Conservation (phyloP, 2,113 vertebrate species). For the Hoplias malabaricus region DNA sequence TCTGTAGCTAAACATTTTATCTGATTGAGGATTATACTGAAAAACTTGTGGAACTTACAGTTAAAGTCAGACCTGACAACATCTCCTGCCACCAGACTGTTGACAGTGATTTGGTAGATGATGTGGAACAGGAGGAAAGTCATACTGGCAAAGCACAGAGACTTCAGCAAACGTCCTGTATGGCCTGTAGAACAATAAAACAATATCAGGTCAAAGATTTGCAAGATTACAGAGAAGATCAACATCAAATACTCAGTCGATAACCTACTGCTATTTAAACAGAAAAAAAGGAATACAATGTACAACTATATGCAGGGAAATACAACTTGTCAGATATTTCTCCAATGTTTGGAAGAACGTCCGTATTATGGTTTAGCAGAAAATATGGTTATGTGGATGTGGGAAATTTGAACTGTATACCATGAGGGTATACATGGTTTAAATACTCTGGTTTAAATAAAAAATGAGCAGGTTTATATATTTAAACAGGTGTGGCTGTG, state of each 20-base stretch:
- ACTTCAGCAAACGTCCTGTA: slow-evolving; percentile 92
- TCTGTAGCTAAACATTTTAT: background rate
- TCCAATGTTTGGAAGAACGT: background rate
- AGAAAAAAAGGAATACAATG: too few relatives aligned
- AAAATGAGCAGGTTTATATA: background rate
- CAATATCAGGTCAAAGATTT: background rate
- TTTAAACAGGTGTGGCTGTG: slow-evolving; percentile 56
- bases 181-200: slow-evolving; percentile 80
- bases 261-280: background rate
- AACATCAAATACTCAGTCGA: background rate
- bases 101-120: slow-evolving; percentile 95
- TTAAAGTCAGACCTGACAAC: slow-evolving; percentile 81
- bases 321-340: background rate
- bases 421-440: background rate
- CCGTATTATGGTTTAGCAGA: background rate
- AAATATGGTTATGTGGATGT: background rate
- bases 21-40: background rate
- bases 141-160: slow-evolving; percentile 91
- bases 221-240: background rate
- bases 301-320: background rate
- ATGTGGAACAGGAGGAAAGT: slow-evolving; percentile 94
- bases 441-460: background rate
- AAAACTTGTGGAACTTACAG: slow-evolving; percentile 82
- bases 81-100: slow-evolving; percentile 85
- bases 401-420: background rate